Percentiles rank a stretch among this genome's conserved stretches.
Evolutionary conservation across 2,113 vertebrate genomes (phyloP).

Genomic region (Willisornis vidua): DNA sequence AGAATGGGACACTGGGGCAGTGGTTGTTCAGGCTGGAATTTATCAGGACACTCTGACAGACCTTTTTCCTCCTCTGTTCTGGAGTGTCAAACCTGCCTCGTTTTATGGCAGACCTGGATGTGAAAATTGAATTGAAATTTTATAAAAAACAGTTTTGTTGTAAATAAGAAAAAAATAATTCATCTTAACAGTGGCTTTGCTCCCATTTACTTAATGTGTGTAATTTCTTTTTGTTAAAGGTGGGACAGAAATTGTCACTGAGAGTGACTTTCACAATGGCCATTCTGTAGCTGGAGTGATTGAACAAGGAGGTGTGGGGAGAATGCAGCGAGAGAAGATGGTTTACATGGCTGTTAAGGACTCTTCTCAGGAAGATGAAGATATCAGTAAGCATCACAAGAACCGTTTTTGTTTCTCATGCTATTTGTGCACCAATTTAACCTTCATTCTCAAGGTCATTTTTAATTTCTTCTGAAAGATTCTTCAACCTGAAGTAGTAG

Average conservation of each 20-base stretch:
- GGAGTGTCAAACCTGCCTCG: background rate
- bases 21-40: background rate
- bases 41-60: background rate
- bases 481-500: conserved; percentile 8
- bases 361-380: conserved; percentile 88
- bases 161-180: background rate
- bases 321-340: conserved; percentile 96
- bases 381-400: conserved; percentile 83
- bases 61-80: background rate
- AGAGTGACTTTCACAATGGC: conserved; percentile 94
- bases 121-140: background rate
- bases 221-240: conserved; percentile 76
- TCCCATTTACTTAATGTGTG: background rate
- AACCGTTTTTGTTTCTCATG: conserved; percentile 8
- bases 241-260: conserved; percentile 95
- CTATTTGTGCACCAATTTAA: background rate
- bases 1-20: background rate
- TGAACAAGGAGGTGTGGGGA: conserved; percentile 86
- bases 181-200: background rate
- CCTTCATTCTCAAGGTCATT: background rate
- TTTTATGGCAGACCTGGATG: background rate
- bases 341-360: conserved; percentile 99
- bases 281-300: conserved; percentile 87
- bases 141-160: background rate
- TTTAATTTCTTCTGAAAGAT: background rate